Evolutionary conservation across 2,888 invertebrate genomes (phyloP), one percentile per base, ranked within the genome.

Genomic region (Didymodactylos carnosus): DNA sequence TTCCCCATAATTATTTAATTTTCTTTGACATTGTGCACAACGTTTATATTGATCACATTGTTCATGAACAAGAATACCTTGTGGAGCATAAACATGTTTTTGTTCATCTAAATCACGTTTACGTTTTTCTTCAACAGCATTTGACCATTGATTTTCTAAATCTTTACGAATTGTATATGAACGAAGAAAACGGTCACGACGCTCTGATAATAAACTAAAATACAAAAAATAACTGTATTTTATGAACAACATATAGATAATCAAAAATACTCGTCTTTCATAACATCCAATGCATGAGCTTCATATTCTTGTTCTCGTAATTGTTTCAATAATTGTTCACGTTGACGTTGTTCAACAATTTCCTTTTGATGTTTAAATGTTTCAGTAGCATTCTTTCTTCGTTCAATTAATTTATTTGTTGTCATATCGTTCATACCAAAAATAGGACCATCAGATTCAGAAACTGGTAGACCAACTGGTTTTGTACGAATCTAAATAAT

Each of bases 381-480:
- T 35, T 80, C 79, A 29, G 79, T 79, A 2, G 82, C 82, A 16
- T 78, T 77, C 35, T 78, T 76, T 71, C 81, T 77, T 25, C 79
- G 78, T 69, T 81, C 81, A 7, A 79, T 78, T 80, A 83, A 78
- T 75, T 81, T 80, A 73, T 82, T 82, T 71, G 81, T 80, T 73
- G 78, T 81, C 78, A 80, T 80, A 77, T 83, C 83, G 75, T 81
- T 79, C 77, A 80, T 81, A n/a, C 83, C 83, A 75, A 83, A 83
- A 4, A 82, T 78, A 51, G 79, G 79, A 10, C 78, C 77, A 76
- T 83, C 82, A 16, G 82, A 78, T 73, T 81, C 80, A 25, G 78
- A 75, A 4, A 78, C 78, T 16, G 82, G 82, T 25, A 82, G 76
- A 69, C 79, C 81, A 7, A 80, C 74, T 8, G 83, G 82, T 76